Percentiles rank a stretch among this genome's conserved stretches.
These are phyloP conservation scores for Opisthograptis luteolata DNA, from an alignment of 2,888 invertebrate species.

Conservation along the genomic window DNA sequence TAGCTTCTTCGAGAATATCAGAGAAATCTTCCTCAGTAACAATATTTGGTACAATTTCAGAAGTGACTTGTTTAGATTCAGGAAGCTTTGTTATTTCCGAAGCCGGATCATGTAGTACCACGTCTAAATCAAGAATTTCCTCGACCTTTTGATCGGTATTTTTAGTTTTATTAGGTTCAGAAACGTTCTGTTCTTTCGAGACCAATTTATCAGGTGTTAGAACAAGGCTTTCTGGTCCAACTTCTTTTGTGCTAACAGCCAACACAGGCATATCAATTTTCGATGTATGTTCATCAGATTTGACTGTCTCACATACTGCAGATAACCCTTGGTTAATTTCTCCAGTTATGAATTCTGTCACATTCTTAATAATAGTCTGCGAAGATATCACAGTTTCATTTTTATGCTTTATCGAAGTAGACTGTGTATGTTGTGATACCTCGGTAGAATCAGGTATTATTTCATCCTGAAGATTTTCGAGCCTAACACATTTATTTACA, in stretches of 20 bases:
- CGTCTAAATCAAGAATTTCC: not conserved
- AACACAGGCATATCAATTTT: not conserved
- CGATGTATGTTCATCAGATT: not conserved
- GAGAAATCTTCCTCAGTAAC: constrained; percentile 48
- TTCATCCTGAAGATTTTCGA: not conserved
- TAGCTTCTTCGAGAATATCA: constrained; percentile 77
- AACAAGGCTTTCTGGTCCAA: not conserved
- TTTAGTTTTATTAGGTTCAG: not conserved
- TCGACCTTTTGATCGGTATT: not conserved
- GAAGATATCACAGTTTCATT: constrained; percentile 11
- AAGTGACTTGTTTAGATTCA: constrained; percentile 9
- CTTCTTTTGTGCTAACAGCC: not conserved
- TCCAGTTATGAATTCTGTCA: constrained; percentile 22
- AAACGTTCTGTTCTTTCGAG: not conserved
- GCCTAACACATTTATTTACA: not conserved
- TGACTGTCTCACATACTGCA: not conserved
- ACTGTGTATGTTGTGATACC: not conserved
- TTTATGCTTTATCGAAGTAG: not conserved
- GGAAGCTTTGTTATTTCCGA: not conserved
- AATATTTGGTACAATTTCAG: constrained; percentile 10
- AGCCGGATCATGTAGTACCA: not conserved
- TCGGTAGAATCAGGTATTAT: not conserved
- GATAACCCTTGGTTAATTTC: constrained; percentile 22
- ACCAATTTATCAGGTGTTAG: not conserved
- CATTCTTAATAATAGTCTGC: constrained; percentile 6